phyloP scores from a whole-genome alignment of 1,140 invertebrate genomes.

The Saccostrea glomerata region DNA sequence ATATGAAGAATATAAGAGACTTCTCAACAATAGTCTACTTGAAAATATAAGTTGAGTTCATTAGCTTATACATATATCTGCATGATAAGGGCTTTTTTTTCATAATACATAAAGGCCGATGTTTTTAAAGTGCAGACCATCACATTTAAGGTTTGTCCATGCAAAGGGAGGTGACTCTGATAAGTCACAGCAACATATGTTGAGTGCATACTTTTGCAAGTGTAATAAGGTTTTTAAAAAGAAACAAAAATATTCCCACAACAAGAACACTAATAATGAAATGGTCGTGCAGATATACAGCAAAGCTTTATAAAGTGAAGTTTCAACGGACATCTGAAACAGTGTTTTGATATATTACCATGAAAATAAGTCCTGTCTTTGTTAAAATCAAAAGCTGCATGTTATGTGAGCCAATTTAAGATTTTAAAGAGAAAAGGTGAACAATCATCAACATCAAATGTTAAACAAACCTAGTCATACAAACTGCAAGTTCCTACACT shows the following conservation, averaged over 20 bases:
- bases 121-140: background rate
- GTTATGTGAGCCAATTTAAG: conserved; percentile 2
- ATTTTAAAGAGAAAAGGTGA: background rate
- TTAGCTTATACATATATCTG: background rate
- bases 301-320: background rate
- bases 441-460: background rate
- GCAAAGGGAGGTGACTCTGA: background rate
- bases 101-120: background rate
- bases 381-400: conserved; percentile 35
- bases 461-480: conserved; percentile 1
- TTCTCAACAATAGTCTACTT: background rate
- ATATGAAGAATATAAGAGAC: too few relatives aligned
- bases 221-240: background rate
- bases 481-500: background rate
- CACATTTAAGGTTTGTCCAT: background rate
- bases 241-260: background rate
- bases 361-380: conserved; percentile 21
- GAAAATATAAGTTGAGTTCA: background rate
- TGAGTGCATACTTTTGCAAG: background rate
- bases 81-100: background rate
- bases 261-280: background rate
- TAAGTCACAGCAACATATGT: background rate
- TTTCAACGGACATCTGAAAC: background rate
- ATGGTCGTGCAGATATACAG: background rate
- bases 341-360: conserved; percentile 13